These are phyloP conservation scores for Lypha dubia DNA, from an alignment of 2,888 invertebrate genomes.

Conservation along the genomic window DNA sequence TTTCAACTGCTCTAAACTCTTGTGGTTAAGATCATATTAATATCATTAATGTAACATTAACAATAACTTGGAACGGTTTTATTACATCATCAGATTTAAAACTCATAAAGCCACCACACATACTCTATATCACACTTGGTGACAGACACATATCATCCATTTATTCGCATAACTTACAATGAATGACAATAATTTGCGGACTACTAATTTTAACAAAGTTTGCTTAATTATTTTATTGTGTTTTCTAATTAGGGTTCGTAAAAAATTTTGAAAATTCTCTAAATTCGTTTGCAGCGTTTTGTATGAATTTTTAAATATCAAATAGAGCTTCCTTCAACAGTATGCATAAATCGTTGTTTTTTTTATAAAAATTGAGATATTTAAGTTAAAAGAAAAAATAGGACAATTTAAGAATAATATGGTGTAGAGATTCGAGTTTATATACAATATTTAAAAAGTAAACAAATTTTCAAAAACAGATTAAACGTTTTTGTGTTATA, in stretches of 20 bases:
- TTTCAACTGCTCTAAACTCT: conserved; percentile 41
- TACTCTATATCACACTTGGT: conserved; percentile 6
- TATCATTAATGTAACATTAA: conserved; percentile 40
- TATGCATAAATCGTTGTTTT: too few relatives aligned
- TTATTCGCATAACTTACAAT: conserved; percentile 17
- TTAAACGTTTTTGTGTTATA: too few relatives aligned
- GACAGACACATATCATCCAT: conserved; percentile 18
- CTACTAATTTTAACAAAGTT: conserved; percentile 29
- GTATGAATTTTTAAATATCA: neutral
- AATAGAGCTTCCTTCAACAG: too few relatives aligned
- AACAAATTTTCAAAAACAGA: too few relatives aligned
- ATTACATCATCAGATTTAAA: conserved; percentile 63
- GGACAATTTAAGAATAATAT: too few relatives aligned
- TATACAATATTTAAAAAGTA: too few relatives aligned
- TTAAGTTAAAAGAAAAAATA: too few relatives aligned
- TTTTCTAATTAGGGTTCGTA: conserved; percentile 29
- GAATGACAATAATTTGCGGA: conserved; percentile 10
- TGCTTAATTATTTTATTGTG: neutral
- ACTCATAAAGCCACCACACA: conserved; percentile 37
- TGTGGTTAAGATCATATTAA: conserved; percentile 51
- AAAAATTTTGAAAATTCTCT: conserved; percentile 20
- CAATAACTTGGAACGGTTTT: conserved; percentile 40
- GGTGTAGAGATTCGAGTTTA: too few relatives aligned
- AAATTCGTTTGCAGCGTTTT: neutral
- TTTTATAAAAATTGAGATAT: too few relatives aligned